Percentiles rank a stretch among this genome's conserved stretches.
Conservation (phyloP, 2,113 vertebrate species). For the Gallinago undulata region DNA sequence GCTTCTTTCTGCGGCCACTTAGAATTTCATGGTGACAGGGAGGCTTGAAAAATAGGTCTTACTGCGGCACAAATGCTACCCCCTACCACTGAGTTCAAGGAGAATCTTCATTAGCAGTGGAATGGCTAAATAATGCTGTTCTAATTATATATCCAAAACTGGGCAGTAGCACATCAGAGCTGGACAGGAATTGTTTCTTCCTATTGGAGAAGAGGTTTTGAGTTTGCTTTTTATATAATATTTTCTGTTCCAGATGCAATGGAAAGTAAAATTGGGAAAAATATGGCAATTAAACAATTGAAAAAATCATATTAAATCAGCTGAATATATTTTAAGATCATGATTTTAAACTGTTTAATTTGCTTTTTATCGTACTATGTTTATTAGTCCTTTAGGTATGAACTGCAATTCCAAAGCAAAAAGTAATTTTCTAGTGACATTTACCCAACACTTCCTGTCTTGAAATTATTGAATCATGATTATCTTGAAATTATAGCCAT, state of each 20-base stretch:
- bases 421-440: background rate
- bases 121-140: background rate
- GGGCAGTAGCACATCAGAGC: background rate
- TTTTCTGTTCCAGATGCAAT: background rate
- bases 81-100: background rate
- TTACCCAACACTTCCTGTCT: background rate
- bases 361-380: background rate
- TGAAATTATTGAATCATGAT: background rate
- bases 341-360: background rate
- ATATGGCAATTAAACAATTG: background rate
- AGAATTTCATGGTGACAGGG: background rate
- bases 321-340: background rate
- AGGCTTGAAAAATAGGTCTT: background rate
- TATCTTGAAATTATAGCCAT: background rate
- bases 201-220: background rate
- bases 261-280: background rate
- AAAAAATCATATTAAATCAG: background rate
- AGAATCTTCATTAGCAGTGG: background rate
- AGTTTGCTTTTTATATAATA: background rate
- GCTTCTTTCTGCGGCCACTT: background rate
- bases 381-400: background rate
- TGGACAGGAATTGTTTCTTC: background rate
- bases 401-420: background rate
- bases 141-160: background rate
- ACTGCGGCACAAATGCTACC: background rate